Conservation (phyloP, 1,140 invertebrate species). For the Hylaeus volcanicus region DNA sequence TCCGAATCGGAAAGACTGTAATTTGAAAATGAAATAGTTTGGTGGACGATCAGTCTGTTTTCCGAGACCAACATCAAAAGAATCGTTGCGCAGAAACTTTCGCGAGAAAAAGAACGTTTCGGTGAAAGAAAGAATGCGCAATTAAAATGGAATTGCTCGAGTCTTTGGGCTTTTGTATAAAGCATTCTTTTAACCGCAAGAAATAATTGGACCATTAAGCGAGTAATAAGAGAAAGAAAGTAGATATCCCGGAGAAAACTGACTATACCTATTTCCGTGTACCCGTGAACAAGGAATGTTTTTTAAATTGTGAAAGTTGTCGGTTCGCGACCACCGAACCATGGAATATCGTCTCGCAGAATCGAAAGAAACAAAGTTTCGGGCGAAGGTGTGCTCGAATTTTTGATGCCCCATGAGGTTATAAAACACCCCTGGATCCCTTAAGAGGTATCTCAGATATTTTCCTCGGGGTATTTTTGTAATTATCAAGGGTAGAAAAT, state of each 20-base stretch:
- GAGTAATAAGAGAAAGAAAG: conserved; percentile 29
- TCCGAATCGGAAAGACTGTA: too few species aligned
- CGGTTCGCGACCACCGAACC: conserved; percentile 22
- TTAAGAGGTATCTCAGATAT: too few species aligned
- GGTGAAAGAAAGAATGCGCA: too few species aligned
- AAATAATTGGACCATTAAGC: conserved; percentile 44
- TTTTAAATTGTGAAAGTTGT: conserved; percentile 45
- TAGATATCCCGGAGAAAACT: conserved; percentile 29
- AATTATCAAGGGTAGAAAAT: too few species aligned
- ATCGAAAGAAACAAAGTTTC: conserved; percentile 36
- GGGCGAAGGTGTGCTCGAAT: conserved; percentile 28
- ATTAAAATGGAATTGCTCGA: conserved; percentile 15
- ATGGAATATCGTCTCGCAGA: conserved; percentile 8
- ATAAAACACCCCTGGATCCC: too few species aligned
- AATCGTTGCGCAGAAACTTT: neutral
- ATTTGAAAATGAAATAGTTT: too few species aligned
- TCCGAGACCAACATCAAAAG: neutral
- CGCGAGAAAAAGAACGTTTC: neutral
- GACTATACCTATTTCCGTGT: conserved; percentile 1
- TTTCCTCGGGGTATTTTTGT: too few species aligned
- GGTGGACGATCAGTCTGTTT: too few species aligned
- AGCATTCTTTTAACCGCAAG: conserved; percentile 22
- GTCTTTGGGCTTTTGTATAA: conserved; percentile 19
- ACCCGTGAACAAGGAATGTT: conserved; percentile 23
- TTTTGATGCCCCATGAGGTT: neutral